Conservation (phyloP, 2,888 invertebrate genomes). For the Phanerotoma sp. region DNA sequence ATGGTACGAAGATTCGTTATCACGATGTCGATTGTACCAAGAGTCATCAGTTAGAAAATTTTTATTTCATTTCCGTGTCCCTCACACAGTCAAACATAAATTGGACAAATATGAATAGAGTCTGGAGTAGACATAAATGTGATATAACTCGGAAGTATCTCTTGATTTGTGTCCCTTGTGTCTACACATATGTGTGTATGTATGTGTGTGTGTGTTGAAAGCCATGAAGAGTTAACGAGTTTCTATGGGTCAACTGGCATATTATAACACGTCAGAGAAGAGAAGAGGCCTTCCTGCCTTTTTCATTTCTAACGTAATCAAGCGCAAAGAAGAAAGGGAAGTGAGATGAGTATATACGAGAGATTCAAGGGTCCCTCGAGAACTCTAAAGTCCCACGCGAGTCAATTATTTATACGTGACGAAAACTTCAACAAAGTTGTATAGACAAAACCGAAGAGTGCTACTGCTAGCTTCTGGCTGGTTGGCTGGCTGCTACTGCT, state of each 20-base stretch:
- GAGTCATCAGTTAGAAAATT: too few relatives aligned
- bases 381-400: neutral
- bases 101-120: neutral
- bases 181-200: too few relatives aligned
- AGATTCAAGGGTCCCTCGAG: slow-evolving; percentile 1
- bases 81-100: neutral
- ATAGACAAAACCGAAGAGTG: neutral
- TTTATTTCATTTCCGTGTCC: neutral
- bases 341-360: neutral
- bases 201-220: neutral
- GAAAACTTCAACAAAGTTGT: slow-evolving; percentile 6
- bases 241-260: slow-evolving; percentile 20
- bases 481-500: too few relatives aligned
- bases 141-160: slow-evolving; percentile 9
- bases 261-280: neutral
- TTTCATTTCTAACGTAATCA: too few relatives aligned
- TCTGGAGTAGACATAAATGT: neutral
- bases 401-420: slow-evolving; percentile 17
- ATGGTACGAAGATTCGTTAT: too few relatives aligned
- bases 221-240: slow-evolving; percentile 18
- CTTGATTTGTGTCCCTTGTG: neutral
- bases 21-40: too few relatives aligned
- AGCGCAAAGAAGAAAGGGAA: too few relatives aligned
- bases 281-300: neutral
- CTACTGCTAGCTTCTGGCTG: too few relatives aligned